Base-by-base conservation (phyloP, 2,113 vertebrate genomes). In the Lamprotornis superbus region DNA sequence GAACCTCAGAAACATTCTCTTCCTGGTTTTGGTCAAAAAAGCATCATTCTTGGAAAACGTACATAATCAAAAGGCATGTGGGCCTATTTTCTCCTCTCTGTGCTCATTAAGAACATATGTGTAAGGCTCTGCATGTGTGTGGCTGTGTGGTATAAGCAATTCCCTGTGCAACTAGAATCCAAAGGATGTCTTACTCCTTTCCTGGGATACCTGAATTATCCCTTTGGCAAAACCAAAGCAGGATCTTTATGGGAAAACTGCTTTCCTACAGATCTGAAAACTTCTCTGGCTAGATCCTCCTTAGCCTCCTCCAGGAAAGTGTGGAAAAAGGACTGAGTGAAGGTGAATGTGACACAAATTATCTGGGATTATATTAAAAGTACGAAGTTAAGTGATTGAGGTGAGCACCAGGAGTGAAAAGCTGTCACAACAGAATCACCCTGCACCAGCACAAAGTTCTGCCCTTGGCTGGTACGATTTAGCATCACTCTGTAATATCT, bases 391-490 rank as follows among this genome's bases (percentile, higher is more conserved):
- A 90, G 37, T 0, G 1, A 56, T 1, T 47, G 57, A 18, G 17
- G 27, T 57, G 71, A 44, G 35, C 53, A 69, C 2, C 2, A 19
- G 53, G 7, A 47, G 15, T 0, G 5, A 74, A 65, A 42, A 87
- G 42, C 8, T 61, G 73, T 7, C 50, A 57, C 64, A 49, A 50
- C 28, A 74, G 59, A 65, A 31, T 15, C 15, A 61, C 15, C 19
- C n/a, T 9, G 1, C 16, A 22, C 9, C 0, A 2, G 55, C 42
- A 70, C 15, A 2, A 46, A 59, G 27, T 30, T 2, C 0, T 79
- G 49, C 12, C 57, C 65, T 64, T 39, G 39, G 25, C 44, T 40
- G 57, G 44, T 47, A 44, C 37, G 22, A 47, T 39, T 64, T 15
- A 75, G 21, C 78, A 85, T 35, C 23, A 10, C 8, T 44, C 33